These are phyloP conservation scores for Equus quagga DNA, from an alignment of 2,113 vertebrate genomes.

Conservation along the genomic window DNA sequence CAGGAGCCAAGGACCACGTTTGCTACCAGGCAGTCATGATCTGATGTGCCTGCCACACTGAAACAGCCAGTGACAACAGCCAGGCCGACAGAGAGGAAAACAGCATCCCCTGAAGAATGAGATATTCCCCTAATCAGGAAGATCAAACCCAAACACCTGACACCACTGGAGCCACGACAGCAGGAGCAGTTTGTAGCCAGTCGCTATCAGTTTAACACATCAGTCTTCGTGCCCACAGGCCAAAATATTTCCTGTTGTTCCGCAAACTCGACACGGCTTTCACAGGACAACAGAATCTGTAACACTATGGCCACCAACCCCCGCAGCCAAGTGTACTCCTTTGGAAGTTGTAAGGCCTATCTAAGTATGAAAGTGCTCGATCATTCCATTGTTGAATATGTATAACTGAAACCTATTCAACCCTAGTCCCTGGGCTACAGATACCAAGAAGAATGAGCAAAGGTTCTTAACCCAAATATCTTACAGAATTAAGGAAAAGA, in stretches of 20 bases:
- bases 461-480: not conserved
- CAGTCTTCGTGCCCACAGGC: not conserved
- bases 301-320: not conserved
- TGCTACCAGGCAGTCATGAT: not conserved
- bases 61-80: not conserved
- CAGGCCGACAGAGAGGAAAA: conserved; percentile 18
- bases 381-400: not conserved
- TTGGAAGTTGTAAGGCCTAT: not conserved
- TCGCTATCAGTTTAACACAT: conserved; percentile 46
- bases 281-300: not conserved
- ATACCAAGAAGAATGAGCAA: conserved; percentile 6
- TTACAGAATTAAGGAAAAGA: not conserved
- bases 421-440: not conserved
- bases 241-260: conserved; percentile 13
- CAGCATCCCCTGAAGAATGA: not conserved
- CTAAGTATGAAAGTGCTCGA: not conserved
- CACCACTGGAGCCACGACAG: not conserved
- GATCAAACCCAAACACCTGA: conserved; percentile 60
- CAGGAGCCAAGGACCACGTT: not conserved
- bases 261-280: rapidly evolving
- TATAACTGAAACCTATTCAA: not conserved
- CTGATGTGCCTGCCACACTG: not conserved
- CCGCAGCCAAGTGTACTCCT: not conserved
- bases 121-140: conserved; percentile 21
- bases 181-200: not conserved